Conservation (phyloP, 2,888 invertebrate genomes). For the Nomada ferruginata region DNA sequence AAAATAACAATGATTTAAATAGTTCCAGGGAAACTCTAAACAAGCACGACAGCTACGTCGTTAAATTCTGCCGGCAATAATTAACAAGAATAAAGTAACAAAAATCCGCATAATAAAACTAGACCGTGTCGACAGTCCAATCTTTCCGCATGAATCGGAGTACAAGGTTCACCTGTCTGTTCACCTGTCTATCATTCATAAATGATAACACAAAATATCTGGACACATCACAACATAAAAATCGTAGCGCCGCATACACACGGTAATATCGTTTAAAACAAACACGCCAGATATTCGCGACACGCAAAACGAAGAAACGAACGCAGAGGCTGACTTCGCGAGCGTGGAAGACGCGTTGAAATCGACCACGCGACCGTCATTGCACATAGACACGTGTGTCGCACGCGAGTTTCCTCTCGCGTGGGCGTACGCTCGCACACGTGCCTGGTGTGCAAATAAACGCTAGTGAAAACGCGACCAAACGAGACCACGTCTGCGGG, state of each 20-base stretch:
- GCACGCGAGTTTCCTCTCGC: slow-evolving; percentile 51
- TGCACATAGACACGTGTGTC: slow-evolving; percentile 36
- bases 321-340: not conserved
- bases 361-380: not conserved
- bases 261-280: not conserved
- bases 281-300: not conserved
- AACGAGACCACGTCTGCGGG: slow-evolving; percentile 27
- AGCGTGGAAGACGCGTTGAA: slow-evolving; percentile 5
- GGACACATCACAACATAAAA: too few species aligned
- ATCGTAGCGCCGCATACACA: not conserved
- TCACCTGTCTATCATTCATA: not conserved
- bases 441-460: slow-evolving; percentile 52
- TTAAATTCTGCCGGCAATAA: too few species aligned
- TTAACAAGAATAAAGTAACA: too few species aligned
- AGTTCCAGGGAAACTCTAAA: too few species aligned
- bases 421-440: slow-evolving; percentile 37
- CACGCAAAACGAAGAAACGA: not conserved
- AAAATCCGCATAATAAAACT: too few species aligned
- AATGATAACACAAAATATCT: too few species aligned
- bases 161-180: not conserved
- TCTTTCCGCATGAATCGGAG: too few species aligned
- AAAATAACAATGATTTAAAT: too few species aligned
- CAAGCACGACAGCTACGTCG: too few species aligned
- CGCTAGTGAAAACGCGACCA: slow-evolving; percentile 34
- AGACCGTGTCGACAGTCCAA: too few species aligned